These are phyloP conservation scores for Clistopyga incitator DNA, from an alignment of 2,888 invertebrate species.

Conservation along the genomic window DNA sequence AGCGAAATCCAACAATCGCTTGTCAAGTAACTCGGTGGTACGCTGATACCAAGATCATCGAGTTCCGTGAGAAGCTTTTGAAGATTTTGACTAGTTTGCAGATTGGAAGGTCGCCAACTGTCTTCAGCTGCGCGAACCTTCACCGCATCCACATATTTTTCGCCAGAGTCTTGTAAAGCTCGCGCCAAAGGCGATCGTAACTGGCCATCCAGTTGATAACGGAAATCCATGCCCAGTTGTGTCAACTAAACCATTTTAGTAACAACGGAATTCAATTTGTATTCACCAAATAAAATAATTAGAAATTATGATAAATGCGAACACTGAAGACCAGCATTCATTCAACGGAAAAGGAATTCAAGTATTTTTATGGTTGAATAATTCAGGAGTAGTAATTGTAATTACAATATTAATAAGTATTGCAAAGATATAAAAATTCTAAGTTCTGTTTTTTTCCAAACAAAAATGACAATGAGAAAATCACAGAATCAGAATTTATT, in stretches of 20 bases:
- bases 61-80: constrained; percentile 78
- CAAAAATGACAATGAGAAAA: too few species aligned
- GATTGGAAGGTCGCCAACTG: constrained; percentile 93
- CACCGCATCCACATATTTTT: constrained; percentile 93
- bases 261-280: not conserved
- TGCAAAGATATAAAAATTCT: too few species aligned
- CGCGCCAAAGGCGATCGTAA: constrained; percentile 91
- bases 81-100: constrained; percentile 87
- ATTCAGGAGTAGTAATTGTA: too few species aligned
- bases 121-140: constrained; percentile 92
- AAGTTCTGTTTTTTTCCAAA: too few species aligned
- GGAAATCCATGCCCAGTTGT: constrained; percentile 92
- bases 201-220: constrained; percentile 95
- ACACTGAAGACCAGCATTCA: too few species aligned
- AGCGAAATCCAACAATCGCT: constrained; percentile 90
- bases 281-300: too few species aligned
- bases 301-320: too few species aligned
- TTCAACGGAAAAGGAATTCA: too few species aligned
- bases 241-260: constrained; percentile 83
- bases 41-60: constrained; percentile 79
- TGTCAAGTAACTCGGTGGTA: constrained; percentile 78
- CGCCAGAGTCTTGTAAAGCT: constrained; percentile 91
- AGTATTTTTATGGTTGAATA: too few species aligned
- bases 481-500: too few species aligned
- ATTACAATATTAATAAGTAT: too few species aligned